A percentile compares a stretch with the other conserved stretches of the same genome.
phyloP scores from a whole-genome alignment of 2,888 invertebrate species.

The Megaustenia siamemsis region DNA sequence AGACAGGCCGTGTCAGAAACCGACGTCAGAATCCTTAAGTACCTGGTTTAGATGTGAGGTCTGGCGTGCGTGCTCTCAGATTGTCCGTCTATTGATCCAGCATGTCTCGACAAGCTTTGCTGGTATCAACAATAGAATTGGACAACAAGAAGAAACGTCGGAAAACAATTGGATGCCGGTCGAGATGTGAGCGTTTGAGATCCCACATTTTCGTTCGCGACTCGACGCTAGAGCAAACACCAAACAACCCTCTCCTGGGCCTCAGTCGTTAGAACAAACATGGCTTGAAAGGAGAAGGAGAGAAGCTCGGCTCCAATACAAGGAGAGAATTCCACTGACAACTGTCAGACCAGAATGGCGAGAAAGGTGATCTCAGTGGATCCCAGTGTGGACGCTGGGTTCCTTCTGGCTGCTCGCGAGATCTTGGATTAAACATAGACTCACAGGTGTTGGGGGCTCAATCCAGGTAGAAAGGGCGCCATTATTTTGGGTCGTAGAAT shows the following conservation, averaged over 20 bases:
- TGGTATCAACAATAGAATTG: background rate
- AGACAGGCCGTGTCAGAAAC: background rate
- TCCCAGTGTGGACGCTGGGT: no score
- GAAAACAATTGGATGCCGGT: background rate
- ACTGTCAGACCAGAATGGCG: background rate
- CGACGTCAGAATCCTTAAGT: background rate
- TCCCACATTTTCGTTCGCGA: background rate
- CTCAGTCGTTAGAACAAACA: conserved; percentile 24
- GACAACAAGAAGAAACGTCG: background rate
- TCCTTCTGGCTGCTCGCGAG: no score
- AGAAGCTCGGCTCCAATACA: background rate
- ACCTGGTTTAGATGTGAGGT: background rate
- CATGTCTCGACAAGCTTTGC: background rate
- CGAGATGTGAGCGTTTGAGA: background rate
- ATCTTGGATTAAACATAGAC: no score
- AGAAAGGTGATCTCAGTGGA: no score
- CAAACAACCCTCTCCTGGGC: background rate
- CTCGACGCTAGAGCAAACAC: background rate
- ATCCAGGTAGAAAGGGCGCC: no score
- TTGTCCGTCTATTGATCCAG: conserved; percentile 16
- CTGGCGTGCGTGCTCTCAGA: background rate
- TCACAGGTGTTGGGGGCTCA: no score
- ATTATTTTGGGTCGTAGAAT: no score
- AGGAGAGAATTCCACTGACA: background rate
- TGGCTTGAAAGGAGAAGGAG: background rate